Evolutionary conservation across 2,113 vertebrate species (phyloP), one percentile per base, ranked within the genome.

Genomic region (Sinocyclocheilus maitianheensis): DNA sequence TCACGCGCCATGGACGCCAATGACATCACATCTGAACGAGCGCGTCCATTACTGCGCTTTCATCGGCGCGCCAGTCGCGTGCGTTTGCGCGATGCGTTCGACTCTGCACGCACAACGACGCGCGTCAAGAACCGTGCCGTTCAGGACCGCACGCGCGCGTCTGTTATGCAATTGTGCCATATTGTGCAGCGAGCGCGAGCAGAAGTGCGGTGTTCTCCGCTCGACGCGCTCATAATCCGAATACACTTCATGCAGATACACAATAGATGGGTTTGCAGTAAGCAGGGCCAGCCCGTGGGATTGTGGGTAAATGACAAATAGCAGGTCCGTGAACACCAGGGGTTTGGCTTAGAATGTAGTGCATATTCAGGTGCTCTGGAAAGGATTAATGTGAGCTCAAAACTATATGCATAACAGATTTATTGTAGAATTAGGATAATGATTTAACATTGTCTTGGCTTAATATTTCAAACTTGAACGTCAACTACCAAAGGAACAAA

Each of bases 121-220:
- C 63, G 62, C 55, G 53, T 37, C 2, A 7, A 0, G 5, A 79
- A n/a, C 13, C 30, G 77, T 55, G 53, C 7, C 10, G 53, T 16
- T 16, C 2, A 20, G 16, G 18, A 20, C 43, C 46, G 11, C 43
- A 60, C 65, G 46, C 48, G 63, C 18, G 85, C 63, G 81, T 75
- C 34, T 90, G 91, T 94, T 93, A 94, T 92, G 91, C 93, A 94
- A 94, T 93, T 93, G 48, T 79, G 81, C 89, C 87, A 84, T 88
- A 87, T 92, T 92, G 86, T 89, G 88, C 82, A 85, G 78, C 90
- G 77, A 26, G 65, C 24, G 51, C 76, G 76, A 14, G 30, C 30
- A 9, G 30, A 69, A 34, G 30, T 24, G 65, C 26, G 3, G 67
- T 20, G 69, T 40, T 40, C 22, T 71, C 8, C 11, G 13, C 13